Conservation (phyloP, 1,140 invertebrate species). For the Andrena cerasifolii region DNA sequence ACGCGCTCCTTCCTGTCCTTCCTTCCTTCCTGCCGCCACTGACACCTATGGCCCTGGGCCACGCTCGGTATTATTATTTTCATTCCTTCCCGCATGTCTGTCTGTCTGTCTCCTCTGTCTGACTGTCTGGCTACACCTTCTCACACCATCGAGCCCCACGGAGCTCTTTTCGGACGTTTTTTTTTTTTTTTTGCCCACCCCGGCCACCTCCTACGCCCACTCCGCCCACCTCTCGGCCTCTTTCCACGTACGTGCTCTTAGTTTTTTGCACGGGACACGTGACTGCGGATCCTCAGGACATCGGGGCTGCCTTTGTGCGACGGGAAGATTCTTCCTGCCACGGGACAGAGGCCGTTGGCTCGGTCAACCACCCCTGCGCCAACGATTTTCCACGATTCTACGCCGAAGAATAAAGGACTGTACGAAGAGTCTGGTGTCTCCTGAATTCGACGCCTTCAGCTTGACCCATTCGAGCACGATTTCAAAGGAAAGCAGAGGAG, state of each 20-base stretch:
- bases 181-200: conserved; percentile 61
- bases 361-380: conserved; percentile 10
- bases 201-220: conserved; percentile 33
- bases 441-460: neutral
- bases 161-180: conserved; percentile 74
- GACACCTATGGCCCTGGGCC: conserved; percentile 77
- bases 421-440: too few relatives aligned
- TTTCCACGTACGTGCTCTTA: conserved; percentile 53
- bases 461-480: too few relatives aligned
- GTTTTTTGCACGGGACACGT: conserved; percentile 53
- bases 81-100: conserved; percentile 76
- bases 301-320: conserved; percentile 36
- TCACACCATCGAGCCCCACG: conserved; percentile 45
- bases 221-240: conserved; percentile 10
- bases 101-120: conserved; percentile 70
- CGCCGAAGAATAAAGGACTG: neutral
- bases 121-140: conserved; percentile 65
- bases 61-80: conserved; percentile 77
- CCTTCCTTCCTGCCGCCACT: conserved; percentile 69
- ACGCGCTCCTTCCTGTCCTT: conserved; percentile 70
- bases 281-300: conserved; percentile 64
- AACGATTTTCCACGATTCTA: neutral
- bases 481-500: too few relatives aligned
- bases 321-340: conserved; percentile 41
- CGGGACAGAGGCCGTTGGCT: conserved; percentile 18